A percentile compares a stretch with the other conserved stretches of the same genome.
Evolutionary conservation across 2,797 vertebrate genomes (phyloP).

Genomic region (Danio jaintianensis): DNA sequence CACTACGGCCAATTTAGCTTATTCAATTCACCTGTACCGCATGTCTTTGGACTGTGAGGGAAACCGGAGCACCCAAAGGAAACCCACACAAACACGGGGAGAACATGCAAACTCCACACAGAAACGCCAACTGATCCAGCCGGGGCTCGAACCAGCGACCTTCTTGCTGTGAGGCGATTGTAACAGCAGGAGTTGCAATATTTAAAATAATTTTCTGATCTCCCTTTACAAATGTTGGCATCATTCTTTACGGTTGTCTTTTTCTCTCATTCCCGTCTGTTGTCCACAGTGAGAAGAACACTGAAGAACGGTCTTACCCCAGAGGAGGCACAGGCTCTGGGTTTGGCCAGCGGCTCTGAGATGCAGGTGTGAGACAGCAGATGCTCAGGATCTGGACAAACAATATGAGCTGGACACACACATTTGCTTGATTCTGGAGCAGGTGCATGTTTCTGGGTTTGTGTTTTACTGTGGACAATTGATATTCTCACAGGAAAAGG

Average conservation of each 20-base stretch:
- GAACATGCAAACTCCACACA: too few species aligned
- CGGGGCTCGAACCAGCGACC: too few species aligned
- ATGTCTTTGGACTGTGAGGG: too few species aligned
- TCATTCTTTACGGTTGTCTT: background rate
- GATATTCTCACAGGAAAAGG: constrained; percentile 29
- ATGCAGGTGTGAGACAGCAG: constrained; percentile 87
- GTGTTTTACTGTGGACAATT: constrained; percentile 24
- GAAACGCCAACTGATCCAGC: too few species aligned
- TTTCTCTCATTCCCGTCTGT: background rate
- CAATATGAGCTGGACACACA: constrained; percentile 20
- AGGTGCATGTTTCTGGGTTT: constrained; percentile 40
- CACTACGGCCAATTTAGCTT: too few species aligned
- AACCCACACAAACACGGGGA: too few species aligned
- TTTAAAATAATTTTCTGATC: too few species aligned
- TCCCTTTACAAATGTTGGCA: background rate
- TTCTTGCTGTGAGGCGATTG: too few species aligned
- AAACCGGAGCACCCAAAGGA: too few species aligned
- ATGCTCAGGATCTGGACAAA: constrained; percentile 47
- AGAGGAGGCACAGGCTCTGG: constrained; percentile 94
- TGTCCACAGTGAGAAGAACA: constrained; percentile 88
- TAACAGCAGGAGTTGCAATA: too few species aligned
- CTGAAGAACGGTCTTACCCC: constrained; percentile 92
- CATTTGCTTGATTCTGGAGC: constrained; percentile 33
- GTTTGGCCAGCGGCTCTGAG: constrained; percentile 89
- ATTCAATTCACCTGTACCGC: too few species aligned